Base-by-base conservation (phyloP, 1,140 invertebrate genomes). In the Sinella curviseta region DNA sequence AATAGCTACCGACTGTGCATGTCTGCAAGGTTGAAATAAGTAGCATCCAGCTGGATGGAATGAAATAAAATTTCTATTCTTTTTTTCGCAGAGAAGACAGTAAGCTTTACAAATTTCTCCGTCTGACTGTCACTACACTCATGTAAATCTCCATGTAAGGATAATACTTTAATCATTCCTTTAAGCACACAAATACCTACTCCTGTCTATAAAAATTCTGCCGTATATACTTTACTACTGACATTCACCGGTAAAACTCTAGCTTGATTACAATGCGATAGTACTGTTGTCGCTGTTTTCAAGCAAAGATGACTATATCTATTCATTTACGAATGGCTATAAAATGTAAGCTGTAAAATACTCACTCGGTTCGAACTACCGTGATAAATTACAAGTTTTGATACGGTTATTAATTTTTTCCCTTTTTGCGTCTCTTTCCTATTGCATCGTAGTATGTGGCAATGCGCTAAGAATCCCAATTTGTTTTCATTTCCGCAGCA, bases 341-440 rank as follows among this genome's bases (percentile, higher is more conserved):
- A 48, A 12, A 48, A 48, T 48, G 39, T 48, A 48, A 48, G 39
- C n/a, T n/a, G n/a, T n/a, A n/a, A n/a, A n/a, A n/a, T n/a, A n/a
- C n/a, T n/a, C n/a, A n/a, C n/a, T n/a, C n/a, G n/a, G n/a, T n/a
- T n/a, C n/a, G n/a, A 48, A 20, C 39, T 48, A 48, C n/a, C n/a
- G 39, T 48, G 39, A 48, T 48, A 48, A 48, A 48, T 48, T 65
- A 65, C 24, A 26, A 26, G 4, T n/a, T 65, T 65, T 65, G 57
- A 65, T 65, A 65, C 26, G 57, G 57, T 65, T 65, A 65, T 65
- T 65, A 65, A 65, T 65, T 65, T 65, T 65, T 65, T 26, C 57
- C 39, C 39, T 48, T 48, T 48, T 48, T 48, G 39, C 39, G 8
- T 48, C 39, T 48, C 39, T 48, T 48, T 48, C 39, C 8, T 20